Conservation (phyloP, 2,888 invertebrate genomes). For the Eupithecia subfuscata region DNA sequence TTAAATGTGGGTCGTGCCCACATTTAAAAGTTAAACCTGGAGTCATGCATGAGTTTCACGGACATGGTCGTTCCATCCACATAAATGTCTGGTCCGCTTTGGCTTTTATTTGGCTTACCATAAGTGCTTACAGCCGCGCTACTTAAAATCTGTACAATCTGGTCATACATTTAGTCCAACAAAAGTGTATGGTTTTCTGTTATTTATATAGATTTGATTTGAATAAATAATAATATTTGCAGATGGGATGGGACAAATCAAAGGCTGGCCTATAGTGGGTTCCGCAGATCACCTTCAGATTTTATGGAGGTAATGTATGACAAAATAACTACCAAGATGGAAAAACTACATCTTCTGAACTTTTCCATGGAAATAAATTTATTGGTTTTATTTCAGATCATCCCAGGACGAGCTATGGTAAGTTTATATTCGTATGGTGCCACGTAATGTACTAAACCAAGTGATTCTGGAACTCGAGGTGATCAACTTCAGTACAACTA, state of each 20-base stretch:
- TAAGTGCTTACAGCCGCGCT: too few relatives aligned
- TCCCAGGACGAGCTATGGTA: not conserved
- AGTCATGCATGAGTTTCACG: too few relatives aligned
- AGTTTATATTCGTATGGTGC: not conserved
- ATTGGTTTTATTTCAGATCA: not conserved
- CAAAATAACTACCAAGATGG: not conserved
- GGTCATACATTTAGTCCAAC: too few relatives aligned
- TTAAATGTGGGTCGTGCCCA: too few relatives aligned
- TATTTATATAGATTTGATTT: not conserved
- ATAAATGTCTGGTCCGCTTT: too few relatives aligned
- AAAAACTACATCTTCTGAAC: not conserved
- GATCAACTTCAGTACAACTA: not conserved
- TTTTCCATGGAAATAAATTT: not conserved
- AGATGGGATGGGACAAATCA: slow-evolving; percentile 66
- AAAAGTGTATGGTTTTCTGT: too few relatives aligned
- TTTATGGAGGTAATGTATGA: slow-evolving; percentile 41
- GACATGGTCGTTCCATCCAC: too few relatives aligned
- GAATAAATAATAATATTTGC: slow-evolving; percentile 17
- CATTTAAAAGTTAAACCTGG: too few relatives aligned
- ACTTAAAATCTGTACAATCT: too few relatives aligned
- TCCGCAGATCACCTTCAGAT: slow-evolving; percentile 58
- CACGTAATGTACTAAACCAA: not conserved
- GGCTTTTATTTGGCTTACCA: too few relatives aligned
- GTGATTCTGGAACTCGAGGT: not conserved
- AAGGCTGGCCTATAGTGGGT: slow-evolving; percentile 65